Evolutionary conservation across 1,140 invertebrate species (phyloP).

Genomic region (Samia ricini): DNA sequence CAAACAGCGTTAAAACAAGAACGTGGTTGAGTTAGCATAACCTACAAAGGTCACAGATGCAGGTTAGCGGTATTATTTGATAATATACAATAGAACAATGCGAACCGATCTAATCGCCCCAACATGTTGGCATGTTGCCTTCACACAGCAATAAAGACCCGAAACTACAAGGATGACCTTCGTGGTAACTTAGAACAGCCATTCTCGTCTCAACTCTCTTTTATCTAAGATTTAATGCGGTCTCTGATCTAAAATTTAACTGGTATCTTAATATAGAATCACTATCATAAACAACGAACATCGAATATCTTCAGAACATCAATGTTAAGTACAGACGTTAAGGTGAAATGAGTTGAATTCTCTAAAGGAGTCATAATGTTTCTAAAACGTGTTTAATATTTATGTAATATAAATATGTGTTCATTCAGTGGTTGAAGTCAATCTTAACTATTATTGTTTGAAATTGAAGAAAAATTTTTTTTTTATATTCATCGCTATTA

Average conservation of each 20-base stretch:
- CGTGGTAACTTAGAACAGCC: slow-evolving; percentile 3
- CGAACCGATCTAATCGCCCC: background rate
- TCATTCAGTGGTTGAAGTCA: no score
- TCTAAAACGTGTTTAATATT: no score
- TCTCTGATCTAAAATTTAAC: slow-evolving; percentile 6
- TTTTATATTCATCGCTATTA: no score
- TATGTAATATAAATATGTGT: no score
- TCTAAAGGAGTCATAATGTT: no score
- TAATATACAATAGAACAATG: background rate
- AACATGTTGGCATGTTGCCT: slow-evolving; percentile 5
- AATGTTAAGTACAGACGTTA: background rate
- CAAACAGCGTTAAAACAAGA: no score
- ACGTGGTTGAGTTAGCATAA: no score
- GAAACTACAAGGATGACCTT: slow-evolving; percentile 9
- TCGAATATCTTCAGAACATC: background rate
- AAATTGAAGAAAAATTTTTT: no score
- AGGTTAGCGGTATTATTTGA: background rate
- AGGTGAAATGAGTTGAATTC: background rate
- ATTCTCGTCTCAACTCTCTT: background rate
- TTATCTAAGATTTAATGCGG: slow-evolving; percentile 5
- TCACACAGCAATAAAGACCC: slow-evolving; percentile 1
- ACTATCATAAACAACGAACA: background rate
- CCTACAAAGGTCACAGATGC: no score
- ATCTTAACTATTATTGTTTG: no score
- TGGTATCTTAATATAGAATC: background rate